Base-by-base conservation (phyloP, 2,113 vertebrate species). In the Tragulus kanchil region DNA sequence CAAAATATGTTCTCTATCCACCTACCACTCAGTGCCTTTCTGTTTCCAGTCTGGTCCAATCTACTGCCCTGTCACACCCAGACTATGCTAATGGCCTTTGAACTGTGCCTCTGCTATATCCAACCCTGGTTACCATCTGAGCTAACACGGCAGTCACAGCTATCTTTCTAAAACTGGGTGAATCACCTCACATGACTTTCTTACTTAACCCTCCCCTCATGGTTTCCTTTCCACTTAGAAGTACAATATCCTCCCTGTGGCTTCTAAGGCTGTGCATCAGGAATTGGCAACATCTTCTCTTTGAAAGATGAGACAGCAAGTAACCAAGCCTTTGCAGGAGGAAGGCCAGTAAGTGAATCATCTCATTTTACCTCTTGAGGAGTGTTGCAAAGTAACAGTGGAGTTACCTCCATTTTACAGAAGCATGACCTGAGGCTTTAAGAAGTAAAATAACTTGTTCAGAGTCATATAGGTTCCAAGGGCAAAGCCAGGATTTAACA, bases 1-100 rank as follows among this genome's bases (percentile, higher is more conserved):
- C 67, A 69, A 65, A 87, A 71, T 36, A 50, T 3, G 7, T 45
- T 65, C 85, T 52, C 16, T 11, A 9, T 19, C 16, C 50, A 84
- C 42, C 21, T 69, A 52, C 21, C 48, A 4, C 21, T 21, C 26
- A 42, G 48, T 0, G 9, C 1, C 77, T 12, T 3, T 5, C 36
- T 36, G 88, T 31, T n/a, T 6, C 54, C 87, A 69, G 25, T 9
- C 36, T 54, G 15, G 21, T 48, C 3, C 42, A 16, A 3, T 25
- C 14, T 8, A 12, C 2, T 14, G 36, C 67, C 19, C 54, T 1
- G 11, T 7, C n/a, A 61, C 23, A 14, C 26, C 45, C 10, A 0
- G 28, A 10, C n/a, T 19, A 9, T 4, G 15, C 11, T 1, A 19
- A 52, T 0, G 0, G 21, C 54, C 10, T 64, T 31, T 56, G 42